These are phyloP conservation scores for Agapornis roseicollis DNA, from an alignment of 2,113 vertebrate genomes.

Conservation along the genomic window DNA sequence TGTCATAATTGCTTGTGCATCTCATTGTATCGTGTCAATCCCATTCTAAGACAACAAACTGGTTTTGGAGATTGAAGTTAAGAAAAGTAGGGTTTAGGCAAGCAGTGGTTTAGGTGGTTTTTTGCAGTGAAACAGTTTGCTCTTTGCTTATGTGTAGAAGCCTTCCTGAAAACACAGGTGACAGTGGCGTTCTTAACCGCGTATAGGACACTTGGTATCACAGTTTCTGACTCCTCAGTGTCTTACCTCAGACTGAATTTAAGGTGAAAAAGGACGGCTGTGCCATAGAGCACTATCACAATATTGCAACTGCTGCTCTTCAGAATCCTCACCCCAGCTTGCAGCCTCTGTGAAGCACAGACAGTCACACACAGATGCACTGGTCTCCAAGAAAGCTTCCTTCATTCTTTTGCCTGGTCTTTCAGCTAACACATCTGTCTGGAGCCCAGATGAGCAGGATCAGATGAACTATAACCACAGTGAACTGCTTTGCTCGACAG, in stretches of 20 bases:
- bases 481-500: background rate
- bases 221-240: background rate
- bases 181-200: background rate
- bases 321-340: background rate
- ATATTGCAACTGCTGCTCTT: background rate
- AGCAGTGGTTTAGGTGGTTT: background rate
- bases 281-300: background rate
- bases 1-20: background rate
- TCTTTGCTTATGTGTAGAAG: background rate
- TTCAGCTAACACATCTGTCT: background rate
- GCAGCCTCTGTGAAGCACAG: background rate
- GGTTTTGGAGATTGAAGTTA: background rate
- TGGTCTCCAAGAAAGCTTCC: background rate
- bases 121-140: background rate
- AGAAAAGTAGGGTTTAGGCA: background rate
- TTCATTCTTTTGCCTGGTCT: background rate
- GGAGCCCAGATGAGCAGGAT: background rate
- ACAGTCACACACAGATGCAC: background rate
- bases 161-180: background rate
- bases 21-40: background rate
- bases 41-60: background rate
- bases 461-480: background rate
- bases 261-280: background rate
- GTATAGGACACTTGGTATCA: background rate
- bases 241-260: background rate